These are phyloP conservation scores for Ophraella communa DNA, from an alignment of 2,888 invertebrate species.

Conservation along the genomic window DNA sequence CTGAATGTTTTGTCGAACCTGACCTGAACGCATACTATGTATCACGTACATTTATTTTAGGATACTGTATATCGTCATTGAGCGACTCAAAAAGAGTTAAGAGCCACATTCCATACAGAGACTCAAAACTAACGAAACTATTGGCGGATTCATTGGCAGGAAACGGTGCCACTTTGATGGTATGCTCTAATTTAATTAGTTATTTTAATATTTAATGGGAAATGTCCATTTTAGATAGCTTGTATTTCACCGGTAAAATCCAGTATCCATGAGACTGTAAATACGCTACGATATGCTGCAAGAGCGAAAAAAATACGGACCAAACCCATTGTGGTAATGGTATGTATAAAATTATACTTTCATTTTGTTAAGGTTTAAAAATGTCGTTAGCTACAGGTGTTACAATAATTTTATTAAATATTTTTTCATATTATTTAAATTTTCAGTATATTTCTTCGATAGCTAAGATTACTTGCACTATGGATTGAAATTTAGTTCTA, in stretches of 20 bases:
- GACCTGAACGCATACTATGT: background rate
- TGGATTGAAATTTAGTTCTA: too few relatives aligned
- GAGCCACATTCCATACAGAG: constrained; percentile 92
- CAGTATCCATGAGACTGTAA: constrained; percentile 86
- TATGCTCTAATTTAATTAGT: constrained; percentile 55
- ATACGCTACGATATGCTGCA: constrained; percentile 90
- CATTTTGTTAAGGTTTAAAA: too few relatives aligned
- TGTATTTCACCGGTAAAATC: constrained; percentile 90
- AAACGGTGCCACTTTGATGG: constrained; percentile 94
- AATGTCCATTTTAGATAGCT: constrained; percentile 74
- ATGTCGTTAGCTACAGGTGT: too few relatives aligned
- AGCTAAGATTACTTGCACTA: too few relatives aligned
- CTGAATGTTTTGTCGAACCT: constrained; percentile 7
- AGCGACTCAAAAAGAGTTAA: constrained; percentile 79
- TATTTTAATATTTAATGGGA: background rate
- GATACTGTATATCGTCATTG: constrained; percentile 92
- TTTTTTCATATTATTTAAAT: too few relatives aligned
- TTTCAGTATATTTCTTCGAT: too few relatives aligned
- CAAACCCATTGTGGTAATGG: constrained; percentile 93
- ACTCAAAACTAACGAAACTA: constrained; percentile 92
- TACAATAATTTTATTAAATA: too few relatives aligned
- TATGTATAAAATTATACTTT: constrained; percentile 56
- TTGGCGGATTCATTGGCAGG: constrained; percentile 93
- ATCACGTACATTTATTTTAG: constrained; percentile 61
- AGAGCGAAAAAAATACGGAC: constrained; percentile 91